These are phyloP conservation scores for Thalassaphorura encarpata DNA, from an alignment of 1,140 invertebrate genomes.

Conservation along the genomic window DNA sequence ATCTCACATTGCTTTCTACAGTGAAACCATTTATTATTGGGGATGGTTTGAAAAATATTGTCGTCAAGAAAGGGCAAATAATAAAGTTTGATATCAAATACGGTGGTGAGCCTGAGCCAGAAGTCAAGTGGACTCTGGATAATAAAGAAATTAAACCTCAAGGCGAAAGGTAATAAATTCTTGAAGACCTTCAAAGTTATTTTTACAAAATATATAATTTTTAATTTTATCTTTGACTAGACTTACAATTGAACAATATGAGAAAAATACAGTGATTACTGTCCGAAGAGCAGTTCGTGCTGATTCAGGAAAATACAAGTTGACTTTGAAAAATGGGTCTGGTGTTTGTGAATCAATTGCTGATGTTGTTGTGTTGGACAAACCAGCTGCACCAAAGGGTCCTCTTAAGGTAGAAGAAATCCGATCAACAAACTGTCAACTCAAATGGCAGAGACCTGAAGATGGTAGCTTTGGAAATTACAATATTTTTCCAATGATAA, in stretches of 20 bases:
- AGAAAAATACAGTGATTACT: constrained; percentile 80
- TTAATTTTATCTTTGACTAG: background rate
- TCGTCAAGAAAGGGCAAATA: constrained; percentile 87
- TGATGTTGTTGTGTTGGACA: constrained; percentile 82
- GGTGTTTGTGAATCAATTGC: constrained; percentile 69
- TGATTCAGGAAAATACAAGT: constrained; percentile 84
- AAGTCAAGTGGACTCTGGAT: constrained; percentile 68
- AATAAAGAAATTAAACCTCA: constrained; percentile 63
- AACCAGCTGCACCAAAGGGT: constrained; percentile 71
- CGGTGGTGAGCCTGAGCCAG: constrained; percentile 87
- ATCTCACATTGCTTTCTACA: constrained; percentile 33
- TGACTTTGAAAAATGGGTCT: constrained; percentile 70
- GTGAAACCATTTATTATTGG: constrained; percentile 89
- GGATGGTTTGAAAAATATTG: constrained; percentile 69
- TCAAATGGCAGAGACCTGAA: constrained; percentile 89
- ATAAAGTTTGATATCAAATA: constrained; percentile 90
- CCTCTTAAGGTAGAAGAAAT: constrained; percentile 80
- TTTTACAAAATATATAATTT: background rate
- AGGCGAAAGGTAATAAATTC: constrained; percentile 32
- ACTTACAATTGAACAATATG: constrained; percentile 67
- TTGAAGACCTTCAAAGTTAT: background rate
- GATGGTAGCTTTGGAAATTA: constrained; percentile 51
- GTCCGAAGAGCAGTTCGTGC: constrained; percentile 70
- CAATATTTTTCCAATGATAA: too few species aligned
- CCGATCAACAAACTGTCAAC: constrained; percentile 76